phyloP scores from a whole-genome alignment of 2,113 vertebrate genomes.

The Gadus chalcogrammus region DNA sequence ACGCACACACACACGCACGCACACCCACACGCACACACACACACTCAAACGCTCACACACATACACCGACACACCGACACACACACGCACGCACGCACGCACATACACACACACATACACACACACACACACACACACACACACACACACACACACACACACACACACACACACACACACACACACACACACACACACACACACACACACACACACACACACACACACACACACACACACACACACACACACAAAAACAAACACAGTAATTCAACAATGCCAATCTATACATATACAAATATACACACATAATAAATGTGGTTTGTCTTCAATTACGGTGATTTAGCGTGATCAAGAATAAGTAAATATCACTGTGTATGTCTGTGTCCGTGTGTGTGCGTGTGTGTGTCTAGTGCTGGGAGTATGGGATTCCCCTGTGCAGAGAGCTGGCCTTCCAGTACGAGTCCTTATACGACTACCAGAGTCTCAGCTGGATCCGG shows the following conservation, averaged over 20 bases:
- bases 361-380: neutral
- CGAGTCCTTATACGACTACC: constrained; percentile 93
- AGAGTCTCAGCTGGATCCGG: constrained; percentile 98
- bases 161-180: neutral
- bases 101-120: neutral
- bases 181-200: neutral
- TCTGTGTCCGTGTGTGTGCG: constrained; percentile 18
- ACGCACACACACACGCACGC: neutral
- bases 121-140: neutral
- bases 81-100: neutral
- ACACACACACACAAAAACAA: neutral
- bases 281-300: neutral
- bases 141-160: neutral
- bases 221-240: neutral
- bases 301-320: neutral
- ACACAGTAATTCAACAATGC: neutral
- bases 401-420: constrained; percentile 85
- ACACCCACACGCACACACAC: neutral
- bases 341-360: no score
- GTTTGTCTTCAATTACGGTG: neutral
- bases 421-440: constrained; percentile 93
- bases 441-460: constrained; percentile 95
- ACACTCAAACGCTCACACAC: neutral
- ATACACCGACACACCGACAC: neutral
- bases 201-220: neutral